phyloP scores from a whole-genome alignment of 2,797 vertebrate genomes.

The Tragopan temminckii region DNA sequence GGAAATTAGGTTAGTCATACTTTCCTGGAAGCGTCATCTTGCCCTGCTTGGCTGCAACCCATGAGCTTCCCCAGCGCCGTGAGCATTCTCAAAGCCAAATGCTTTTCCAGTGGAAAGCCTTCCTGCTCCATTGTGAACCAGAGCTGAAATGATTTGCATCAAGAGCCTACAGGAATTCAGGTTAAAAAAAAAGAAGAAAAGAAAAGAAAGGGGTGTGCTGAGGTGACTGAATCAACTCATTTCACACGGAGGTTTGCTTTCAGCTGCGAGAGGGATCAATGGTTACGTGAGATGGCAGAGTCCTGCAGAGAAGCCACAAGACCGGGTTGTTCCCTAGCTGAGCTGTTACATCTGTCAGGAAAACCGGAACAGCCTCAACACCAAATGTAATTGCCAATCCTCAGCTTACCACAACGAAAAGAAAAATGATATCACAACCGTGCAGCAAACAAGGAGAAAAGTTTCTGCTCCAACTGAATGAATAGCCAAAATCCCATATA shows the following conservation, averaged over 20 bases:
- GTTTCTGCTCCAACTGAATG: not conserved
- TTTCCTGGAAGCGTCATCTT: constrained; percentile 59
- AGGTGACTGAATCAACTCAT: not conserved
- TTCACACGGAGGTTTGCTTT: constrained; percentile 61
- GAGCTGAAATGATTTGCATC: not conserved
- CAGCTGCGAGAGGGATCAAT: constrained; percentile 38
- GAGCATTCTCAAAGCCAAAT: not conserved
- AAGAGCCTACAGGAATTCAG: constrained; percentile 13
- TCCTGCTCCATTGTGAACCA: constrained; percentile 33
- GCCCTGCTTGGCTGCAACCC: constrained; percentile 41
- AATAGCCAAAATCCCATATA: not conserved
- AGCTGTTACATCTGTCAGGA: not conserved
- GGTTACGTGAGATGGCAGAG: constrained; percentile 27
- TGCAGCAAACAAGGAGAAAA: not conserved
- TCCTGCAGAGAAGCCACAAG: constrained; percentile 11
- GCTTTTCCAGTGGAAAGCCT: constrained; percentile 31
- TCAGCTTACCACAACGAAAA: not conserved
- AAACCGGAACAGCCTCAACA: not conserved
- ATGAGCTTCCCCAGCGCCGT: not conserved
- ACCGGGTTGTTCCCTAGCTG: not conserved
- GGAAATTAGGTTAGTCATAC: constrained; percentile 71
- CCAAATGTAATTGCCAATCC: not conserved
- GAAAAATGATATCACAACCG: not conserved
- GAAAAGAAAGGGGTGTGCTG: constrained; percentile 29
- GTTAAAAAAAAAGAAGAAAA: not conserved